Percentiles rank a stretch among this genome's conserved stretches.
These are phyloP conservation scores for Mycetomoellerius zeteki DNA, from an alignment of 1,140 invertebrate species.

Conservation along the genomic window DNA sequence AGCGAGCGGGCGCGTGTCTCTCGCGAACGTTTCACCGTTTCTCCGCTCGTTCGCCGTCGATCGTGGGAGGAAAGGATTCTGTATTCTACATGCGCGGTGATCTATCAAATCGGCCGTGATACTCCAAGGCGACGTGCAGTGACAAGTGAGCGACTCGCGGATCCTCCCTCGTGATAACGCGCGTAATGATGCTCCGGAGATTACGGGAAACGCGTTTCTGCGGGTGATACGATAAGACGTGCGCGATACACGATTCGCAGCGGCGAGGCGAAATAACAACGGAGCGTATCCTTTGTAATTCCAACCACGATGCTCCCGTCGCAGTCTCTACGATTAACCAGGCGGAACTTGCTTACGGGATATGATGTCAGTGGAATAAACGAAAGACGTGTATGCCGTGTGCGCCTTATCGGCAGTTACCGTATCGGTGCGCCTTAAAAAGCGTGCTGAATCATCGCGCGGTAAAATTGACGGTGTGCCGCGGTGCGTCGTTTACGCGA, in stretches of 20 bases:
- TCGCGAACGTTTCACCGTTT: slow-evolving; percentile 39
- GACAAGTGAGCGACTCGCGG: slow-evolving; percentile 6
- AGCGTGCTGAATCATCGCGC: slow-evolving; percentile 55
- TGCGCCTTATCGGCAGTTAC: slow-evolving; percentile 47
- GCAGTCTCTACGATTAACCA: slow-evolving; percentile 17
- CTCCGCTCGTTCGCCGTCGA: slow-evolving; percentile 31
- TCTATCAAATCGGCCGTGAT: slow-evolving; percentile 21
- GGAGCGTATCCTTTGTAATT: neutral
- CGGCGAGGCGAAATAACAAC: neutral
- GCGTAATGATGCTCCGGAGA: neutral
- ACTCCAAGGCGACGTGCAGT: neutral
- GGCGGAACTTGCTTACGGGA: slow-evolving; percentile 53
- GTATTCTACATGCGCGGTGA: neutral
- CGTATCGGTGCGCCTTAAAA: slow-evolving; percentile 56
- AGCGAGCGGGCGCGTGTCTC: slow-evolving; percentile 16
- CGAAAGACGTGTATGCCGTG: slow-evolving; percentile 14
- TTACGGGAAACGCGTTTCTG: neutral
- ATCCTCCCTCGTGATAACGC: slow-evolving; percentile 13
- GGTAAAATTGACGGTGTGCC: slow-evolving; percentile 42
- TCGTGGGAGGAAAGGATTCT: neutral
- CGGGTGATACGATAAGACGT: neutral
- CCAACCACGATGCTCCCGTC: neutral
- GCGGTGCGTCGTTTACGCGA: neutral
- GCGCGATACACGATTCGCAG: neutral
- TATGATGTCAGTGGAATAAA: slow-evolving; percentile 50